Percentiles rank a stretch among this genome's conserved stretches.
Conservation (phyloP, 2,888 invertebrate genomes). For the Phyllotreta striolata region DNA sequence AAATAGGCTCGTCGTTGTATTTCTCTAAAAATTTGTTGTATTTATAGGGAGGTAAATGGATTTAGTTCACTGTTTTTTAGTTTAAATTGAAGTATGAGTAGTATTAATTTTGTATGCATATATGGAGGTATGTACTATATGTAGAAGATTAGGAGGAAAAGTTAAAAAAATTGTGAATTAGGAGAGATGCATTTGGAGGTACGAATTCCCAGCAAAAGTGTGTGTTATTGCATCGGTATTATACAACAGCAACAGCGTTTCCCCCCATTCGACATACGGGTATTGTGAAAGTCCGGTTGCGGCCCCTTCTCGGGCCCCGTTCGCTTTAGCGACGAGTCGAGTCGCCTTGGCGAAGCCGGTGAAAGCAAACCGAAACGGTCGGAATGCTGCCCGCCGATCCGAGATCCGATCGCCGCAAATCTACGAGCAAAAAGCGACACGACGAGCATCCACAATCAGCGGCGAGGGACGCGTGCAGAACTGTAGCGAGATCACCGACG, state of each 20-base stretch:
- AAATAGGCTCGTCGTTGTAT: neutral
- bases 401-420: slow-evolving; percentile 35
- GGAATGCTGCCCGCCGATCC: slow-evolving; percentile 50
- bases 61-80: slow-evolving; percentile 26
- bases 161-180: too few species aligned
- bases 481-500: slow-evolving; percentile 49
- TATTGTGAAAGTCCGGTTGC: slow-evolving; percentile 61
- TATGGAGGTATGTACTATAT: too few species aligned
- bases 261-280: slow-evolving; percentile 54
- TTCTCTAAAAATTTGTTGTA: slow-evolving; percentile 11
- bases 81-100: neutral
- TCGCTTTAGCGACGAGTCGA: slow-evolving; percentile 59
- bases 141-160: neutral
- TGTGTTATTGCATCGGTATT: slow-evolving; percentile 59
- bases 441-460: slow-evolving; percentile 34
- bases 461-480: slow-evolving; percentile 57
- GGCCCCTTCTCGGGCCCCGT: slow-evolving; percentile 60
- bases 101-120: neutral
- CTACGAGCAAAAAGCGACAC: slow-evolving; percentile 11
- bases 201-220: slow-evolving; percentile 50
- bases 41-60: slow-evolving; percentile 6
- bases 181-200: slow-evolving; percentile 48
- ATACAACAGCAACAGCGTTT: slow-evolving; percentile 54
- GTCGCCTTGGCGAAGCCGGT: slow-evolving; percentile 61
- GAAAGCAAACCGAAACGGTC: slow-evolving; percentile 57